A percentile compares a stretch with the other conserved stretches of the same genome.
These are phyloP conservation scores for human DNA, from an alignment of 2,113 vertebrate genomes.

Conservation along the genomic window GRCh38 chr19:44731001-44731500, in stretches of 20 bases:
- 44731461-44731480: no score
- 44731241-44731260: background rate
- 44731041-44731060: background rate
- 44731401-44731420: background rate
- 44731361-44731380: background rate
- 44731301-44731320: background rate
- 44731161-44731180: background rate
- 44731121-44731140: background rate
- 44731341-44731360: no score
- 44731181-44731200: background rate
- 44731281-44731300: background rate
- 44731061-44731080: background rate
- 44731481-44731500: no score
- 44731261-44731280: background rate
- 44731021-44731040: background rate
- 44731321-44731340: background rate
- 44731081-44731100: background rate
- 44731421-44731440: background rate
- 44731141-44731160: background rate
- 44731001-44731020: background rate
- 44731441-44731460: no score
- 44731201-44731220: background rate
- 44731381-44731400: background rate
- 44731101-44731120: background rate
- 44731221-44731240: background rate